Conservation (phyloP, 2,888 invertebrate genomes). For the Rhaphigaster nebulosa region DNA sequence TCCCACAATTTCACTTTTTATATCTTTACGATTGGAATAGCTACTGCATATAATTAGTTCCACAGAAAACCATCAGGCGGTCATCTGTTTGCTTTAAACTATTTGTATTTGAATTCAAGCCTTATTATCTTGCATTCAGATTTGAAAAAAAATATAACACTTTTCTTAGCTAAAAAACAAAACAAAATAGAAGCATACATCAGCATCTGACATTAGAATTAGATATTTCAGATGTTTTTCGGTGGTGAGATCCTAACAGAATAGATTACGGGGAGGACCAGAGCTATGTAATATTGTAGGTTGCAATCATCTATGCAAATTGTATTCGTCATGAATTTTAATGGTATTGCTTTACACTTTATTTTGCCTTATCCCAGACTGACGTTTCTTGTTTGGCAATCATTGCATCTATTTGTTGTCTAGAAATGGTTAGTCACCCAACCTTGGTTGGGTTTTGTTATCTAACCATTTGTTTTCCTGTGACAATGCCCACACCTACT, state of each 20-base stretch:
- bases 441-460: neutral
- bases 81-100: neutral
- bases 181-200: too few relatives aligned
- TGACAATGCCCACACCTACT: neutral
- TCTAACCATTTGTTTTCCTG: neutral
- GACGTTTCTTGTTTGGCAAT: constrained; percentile 26
- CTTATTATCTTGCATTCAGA: too few relatives aligned
- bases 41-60: neutral
- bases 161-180: too few relatives aligned
- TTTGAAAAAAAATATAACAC: too few relatives aligned
- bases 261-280: neutral
- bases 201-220: too few relatives aligned
- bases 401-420: neutral
- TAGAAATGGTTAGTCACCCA: neutral
- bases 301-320: neutral
- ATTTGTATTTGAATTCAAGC: too few relatives aligned
- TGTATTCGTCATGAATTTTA: constrained; percentile 41
- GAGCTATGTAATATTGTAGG: neutral
- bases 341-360: neutral
- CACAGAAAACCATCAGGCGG: neutral
- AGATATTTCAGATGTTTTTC: too few relatives aligned
- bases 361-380: neutral
- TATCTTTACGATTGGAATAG: neutral
- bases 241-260: neutral
- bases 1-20: constrained; percentile 34